Evolutionary conservation across 2,113 vertebrate genomes (phyloP), one percentile per base, ranked within the genome.

Genomic region (Sander lucioperca): DNA sequence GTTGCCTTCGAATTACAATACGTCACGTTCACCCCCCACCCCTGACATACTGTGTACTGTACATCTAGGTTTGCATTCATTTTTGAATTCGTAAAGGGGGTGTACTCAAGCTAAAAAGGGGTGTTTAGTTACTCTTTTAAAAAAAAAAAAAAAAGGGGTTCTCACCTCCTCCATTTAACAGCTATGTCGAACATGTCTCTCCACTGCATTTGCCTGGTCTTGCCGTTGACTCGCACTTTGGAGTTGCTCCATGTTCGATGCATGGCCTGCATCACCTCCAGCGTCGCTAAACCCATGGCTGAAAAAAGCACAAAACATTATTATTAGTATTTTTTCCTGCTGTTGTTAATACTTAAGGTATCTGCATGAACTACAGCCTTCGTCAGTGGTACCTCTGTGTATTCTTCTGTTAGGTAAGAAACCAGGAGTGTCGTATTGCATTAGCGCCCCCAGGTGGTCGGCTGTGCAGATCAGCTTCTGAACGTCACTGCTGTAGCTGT

Each of bases 101-200:
- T 39, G 7, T 0, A 21, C 33, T 18, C 39, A 39, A 39, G 9
- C 9, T 39, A 39, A 39, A 39, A 39, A 10, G 9, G 9, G 9
- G 39, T 39, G 39, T 39, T 2, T 39, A 10, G 39, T 39, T 39
- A 9, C 39, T 45, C 30, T 48, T 27, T 33, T n/a, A n/a, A n/a
- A 33, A 18, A n/a, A 57, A 27, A 15, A 59, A 27, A 57, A 27
- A 14, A 8, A 25, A n/a, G n/a, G 2, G 18, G 6, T 21, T 15
- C 77, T 83, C 96, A 99, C 98, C 98, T 97, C 93, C 98, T 95
- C 98, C 98, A 99, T 90, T 99, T 99, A 7, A 99, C 98, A 0
- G 97, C 97, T 56, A 99, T 97, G 85, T 99, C 98, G 74, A 99
- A 99, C 98, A 99, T 98, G 94, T 99, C 98, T 88, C 97, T 97